Conservation (phyloP, 2,888 invertebrate genomes). For the Azorinus chamasolen region DNA sequence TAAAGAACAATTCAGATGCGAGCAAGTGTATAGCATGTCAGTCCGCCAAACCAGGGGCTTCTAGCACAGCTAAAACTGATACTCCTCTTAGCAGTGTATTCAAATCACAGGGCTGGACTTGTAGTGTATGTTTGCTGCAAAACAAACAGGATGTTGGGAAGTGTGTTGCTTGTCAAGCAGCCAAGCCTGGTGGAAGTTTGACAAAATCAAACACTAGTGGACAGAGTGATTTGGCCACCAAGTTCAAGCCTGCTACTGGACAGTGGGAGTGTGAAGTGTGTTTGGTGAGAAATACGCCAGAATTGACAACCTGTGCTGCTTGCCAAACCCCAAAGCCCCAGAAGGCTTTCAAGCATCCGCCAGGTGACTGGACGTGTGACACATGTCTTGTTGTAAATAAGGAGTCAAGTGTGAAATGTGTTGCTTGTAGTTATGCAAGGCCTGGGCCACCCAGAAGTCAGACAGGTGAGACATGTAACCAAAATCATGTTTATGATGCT, state of each 20-base stretch:
- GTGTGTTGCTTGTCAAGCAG: conserved; percentile 81
- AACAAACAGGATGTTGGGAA: conserved; percentile 70
- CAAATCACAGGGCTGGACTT: conserved; percentile 68
- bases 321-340: conserved; percentile 83
- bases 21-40: conserved; percentile 82
- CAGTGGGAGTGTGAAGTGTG: conserved; percentile 82
- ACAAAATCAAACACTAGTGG: not conserved
- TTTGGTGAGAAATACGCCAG: conserved; percentile 74
- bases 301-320: conserved; percentile 76
- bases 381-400: conserved; percentile 79
- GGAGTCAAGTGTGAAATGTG: conserved; percentile 72
- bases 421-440: conserved; percentile 82
- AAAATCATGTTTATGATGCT: no score
- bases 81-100: not conserved
- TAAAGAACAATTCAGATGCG: conserved; percentile 71
- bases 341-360: conserved; percentile 70
- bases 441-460: conserved; percentile 71
- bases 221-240: conserved; percentile 26
- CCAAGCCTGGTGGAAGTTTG: conserved; percentile 69
- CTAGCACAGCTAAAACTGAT: not conserved
- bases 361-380: conserved; percentile 80
- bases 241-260: conserved; percentile 72
- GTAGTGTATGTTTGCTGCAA: conserved; percentile 75
- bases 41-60: conserved; percentile 75
- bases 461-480: conserved; percentile 30